Conservation (phyloP, 2,113 vertebrate genomes). For the Panthera uncia region DNA sequence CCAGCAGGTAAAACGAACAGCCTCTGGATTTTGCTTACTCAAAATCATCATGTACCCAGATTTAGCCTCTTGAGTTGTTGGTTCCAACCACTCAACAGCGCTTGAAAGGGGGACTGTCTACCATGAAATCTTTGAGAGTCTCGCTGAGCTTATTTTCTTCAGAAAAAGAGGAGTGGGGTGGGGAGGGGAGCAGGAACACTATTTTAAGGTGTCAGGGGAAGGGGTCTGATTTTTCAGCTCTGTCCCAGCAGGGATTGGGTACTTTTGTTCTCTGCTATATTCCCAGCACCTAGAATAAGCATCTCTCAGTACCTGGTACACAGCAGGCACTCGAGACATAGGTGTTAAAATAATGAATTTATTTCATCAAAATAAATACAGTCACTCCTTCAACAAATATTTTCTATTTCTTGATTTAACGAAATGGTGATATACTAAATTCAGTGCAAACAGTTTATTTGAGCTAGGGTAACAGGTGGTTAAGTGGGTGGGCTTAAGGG, state of each 20-base stretch:
- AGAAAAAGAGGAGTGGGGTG: background rate
- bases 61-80: background rate
- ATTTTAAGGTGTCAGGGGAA: constrained; percentile 23
- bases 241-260: background rate
- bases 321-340: background rate
- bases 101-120: background rate
- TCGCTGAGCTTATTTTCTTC: constrained; percentile 40
- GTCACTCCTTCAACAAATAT: background rate
- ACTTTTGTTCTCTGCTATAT: background rate
- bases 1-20: background rate
- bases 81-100: constrained; percentile 21
- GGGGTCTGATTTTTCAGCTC: background rate
- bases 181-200: background rate
- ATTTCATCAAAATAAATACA: constrained; percentile 33
- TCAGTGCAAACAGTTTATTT: background rate
- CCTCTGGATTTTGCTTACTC: background rate
- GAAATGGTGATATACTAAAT: background rate
- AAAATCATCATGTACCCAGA: constrained; percentile 30
- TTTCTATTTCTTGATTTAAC: constrained; percentile 32
- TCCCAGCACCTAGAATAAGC: background rate
- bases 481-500: background rate
- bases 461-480: background rate
- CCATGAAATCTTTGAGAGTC: background rate
- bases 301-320: background rate
- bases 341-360: background rate